phyloP scores from a whole-genome alignment of 2,113 vertebrate species.

The Pelusios castaneus region DNA sequence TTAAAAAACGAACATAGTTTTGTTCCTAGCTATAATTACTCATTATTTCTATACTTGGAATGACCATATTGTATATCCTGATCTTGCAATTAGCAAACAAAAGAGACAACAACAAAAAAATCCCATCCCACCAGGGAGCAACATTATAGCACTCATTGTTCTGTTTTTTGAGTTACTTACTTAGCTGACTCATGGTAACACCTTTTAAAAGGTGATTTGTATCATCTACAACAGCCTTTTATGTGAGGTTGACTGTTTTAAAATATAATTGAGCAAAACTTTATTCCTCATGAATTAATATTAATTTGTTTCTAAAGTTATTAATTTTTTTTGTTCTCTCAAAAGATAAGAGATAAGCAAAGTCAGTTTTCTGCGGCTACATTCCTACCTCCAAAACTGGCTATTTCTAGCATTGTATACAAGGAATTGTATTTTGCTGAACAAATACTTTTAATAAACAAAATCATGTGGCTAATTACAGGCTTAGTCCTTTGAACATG shows the following conservation, averaged over 20 bases:
- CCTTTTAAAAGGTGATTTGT: not conserved
- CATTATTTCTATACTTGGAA: not conserved
- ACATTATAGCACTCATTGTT: not conserved
- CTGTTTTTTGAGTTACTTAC: no score
- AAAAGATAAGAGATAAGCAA: not conserved
- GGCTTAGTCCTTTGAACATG: slow-evolving; percentile 80
- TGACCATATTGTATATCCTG: not conserved
- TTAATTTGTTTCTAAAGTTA: not conserved
- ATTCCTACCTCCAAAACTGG: not conserved
- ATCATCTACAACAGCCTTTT: not conserved
- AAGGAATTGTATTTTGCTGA: not conserved
- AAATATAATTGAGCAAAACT: not conserved
- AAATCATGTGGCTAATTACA: slow-evolving; percentile 66
- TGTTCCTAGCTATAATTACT: not conserved
- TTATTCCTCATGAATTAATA: not conserved
- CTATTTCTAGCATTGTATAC: not conserved
- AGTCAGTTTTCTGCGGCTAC: not conserved
- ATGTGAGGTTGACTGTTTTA: not conserved
- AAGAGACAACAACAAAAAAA: not conserved
- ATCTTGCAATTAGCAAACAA: not conserved
- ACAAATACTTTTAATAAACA: not conserved
- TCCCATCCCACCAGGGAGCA: not conserved
- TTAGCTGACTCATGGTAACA: not conserved
- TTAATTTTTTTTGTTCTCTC: not conserved
- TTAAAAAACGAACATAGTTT: not conserved